Conservation (phyloP, 2,797 vertebrate species). For the Phoeniculus purpureus region DNA sequence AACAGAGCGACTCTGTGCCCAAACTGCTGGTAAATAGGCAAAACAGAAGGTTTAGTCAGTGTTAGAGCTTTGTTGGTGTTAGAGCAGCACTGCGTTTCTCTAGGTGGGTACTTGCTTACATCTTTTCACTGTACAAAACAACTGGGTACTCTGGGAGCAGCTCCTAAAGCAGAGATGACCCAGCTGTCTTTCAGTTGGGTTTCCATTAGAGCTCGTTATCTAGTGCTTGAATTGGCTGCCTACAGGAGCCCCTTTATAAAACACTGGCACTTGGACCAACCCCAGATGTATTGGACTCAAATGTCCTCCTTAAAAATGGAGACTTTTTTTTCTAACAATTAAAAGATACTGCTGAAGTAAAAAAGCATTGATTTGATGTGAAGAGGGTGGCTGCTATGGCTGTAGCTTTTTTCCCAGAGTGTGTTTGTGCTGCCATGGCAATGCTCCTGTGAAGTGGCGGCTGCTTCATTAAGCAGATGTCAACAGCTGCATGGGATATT, state of each 20-base stretch:
- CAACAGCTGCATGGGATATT: slow-evolving; percentile 62
- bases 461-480: slow-evolving; percentile 57
- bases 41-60: not conserved
- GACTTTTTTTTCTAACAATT: not conserved
- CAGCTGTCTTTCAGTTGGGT: not conserved
- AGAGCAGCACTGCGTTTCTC: not conserved
- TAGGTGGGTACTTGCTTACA: not conserved
- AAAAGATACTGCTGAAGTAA: not conserved
- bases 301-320: not conserved
- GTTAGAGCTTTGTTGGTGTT: not conserved
- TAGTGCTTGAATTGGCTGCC: not conserved
- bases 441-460: slow-evolving; percentile 40
- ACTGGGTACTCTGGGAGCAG: not conserved
- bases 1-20: not conserved
- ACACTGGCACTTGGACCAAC: not conserved
- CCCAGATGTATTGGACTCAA: not conserved
- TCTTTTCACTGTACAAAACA: not conserved
- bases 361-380: not conserved
- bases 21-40: not conserved
- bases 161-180: slow-evolving; percentile 3
- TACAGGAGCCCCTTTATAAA: not conserved
- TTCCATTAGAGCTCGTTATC: not conserved
- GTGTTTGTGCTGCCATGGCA: not conserved
- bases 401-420: slow-evolving; percentile 3
- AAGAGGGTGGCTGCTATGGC: not conserved